Evolutionary conservation across 2,888 invertebrate genomes (phyloP).

Genomic region (Meiosimyza platycephala): DNA sequence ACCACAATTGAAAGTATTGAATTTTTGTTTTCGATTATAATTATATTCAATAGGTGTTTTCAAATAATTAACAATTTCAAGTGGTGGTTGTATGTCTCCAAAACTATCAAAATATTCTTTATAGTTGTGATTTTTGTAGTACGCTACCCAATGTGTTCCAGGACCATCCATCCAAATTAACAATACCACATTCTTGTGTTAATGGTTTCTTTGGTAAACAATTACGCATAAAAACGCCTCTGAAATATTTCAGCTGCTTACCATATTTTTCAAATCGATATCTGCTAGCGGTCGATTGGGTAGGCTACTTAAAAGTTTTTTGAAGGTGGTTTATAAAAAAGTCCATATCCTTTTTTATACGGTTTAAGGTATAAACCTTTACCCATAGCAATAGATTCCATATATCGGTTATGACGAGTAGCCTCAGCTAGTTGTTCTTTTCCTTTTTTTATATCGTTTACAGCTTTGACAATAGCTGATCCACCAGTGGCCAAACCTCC

Average conservation of each 20-base stretch:
- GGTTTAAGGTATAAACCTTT: conserved; percentile 56
- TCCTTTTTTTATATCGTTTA: conserved; percentile 55
- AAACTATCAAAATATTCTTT: neutral
- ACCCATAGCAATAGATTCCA: conserved; percentile 30
- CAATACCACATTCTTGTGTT: neutral
- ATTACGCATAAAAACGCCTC: no score
- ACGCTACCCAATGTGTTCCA: conserved; percentile 1
- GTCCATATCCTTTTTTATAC: conserved; percentile 43
- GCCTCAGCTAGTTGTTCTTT: conserved; percentile 53
- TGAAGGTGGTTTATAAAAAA: neutral
- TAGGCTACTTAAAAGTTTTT: no score
- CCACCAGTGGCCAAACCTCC: no score
- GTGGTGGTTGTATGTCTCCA: neutral
- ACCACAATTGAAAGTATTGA: conserved; percentile 42
- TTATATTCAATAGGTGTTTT: conserved; percentile 48
- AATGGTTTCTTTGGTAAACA: no score
- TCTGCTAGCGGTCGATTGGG: no score
- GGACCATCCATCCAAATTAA: neutral
- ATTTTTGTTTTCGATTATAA: conserved; percentile 51
- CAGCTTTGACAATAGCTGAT: conserved; percentile 58
- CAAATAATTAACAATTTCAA: no score
- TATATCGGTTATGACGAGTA: conserved; percentile 34
- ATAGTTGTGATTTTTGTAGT: neutral
- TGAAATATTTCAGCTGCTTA: no score
- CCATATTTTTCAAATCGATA: no score